Base-by-base conservation (phyloP, 2,797 vertebrate species). In the Lycodopsis pacificus region DNA sequence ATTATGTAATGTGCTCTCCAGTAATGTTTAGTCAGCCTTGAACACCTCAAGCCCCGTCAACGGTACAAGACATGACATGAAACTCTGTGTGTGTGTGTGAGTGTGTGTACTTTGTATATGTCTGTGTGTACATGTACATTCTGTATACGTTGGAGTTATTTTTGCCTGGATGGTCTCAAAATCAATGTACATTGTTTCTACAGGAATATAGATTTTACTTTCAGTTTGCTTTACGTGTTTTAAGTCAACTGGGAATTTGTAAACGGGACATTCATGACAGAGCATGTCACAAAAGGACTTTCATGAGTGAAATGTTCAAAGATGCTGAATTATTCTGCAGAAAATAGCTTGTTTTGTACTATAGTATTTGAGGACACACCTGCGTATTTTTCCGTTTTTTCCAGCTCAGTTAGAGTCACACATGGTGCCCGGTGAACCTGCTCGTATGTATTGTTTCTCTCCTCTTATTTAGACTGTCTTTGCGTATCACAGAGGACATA, bases 1-100 rank as follows among this genome's bases (percentile, higher is more conserved):
- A 76, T 86, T 63, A 93, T 77, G 73, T 92, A 93, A 94, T 65
- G 48, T 81, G 77, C 73, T 83, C 84, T 85, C 71, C 81, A 80
- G 72, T 83, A 81, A 81, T 85, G 87, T 85, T 81, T 80, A 85
- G 84, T 91, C 85, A 88, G 78, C 68, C 67, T 81, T 32, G 42
- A 19, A 61, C 68, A 83, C 73, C 77, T 65, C 5, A 0, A 73
- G 76, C 63, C 22, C 70, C 64, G 34, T 56, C 59, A 42, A 53
- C 12, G 22, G 54, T 25, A 25, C 42, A 49, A 67, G 27, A 48
- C 46, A 62, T 65, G n/a, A 71, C 74, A 72, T 53, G 25, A 36
- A 48, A 6, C 44, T 69, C 44, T 69, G 46, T 76, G 42, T 77
- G n/a, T 32, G 13, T 68, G 34, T 74, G 27, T 22, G 46, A 49